Evolutionary conservation across 2,888 invertebrate genomes (phyloP).

Genomic region (Ashinkailepas kermadecensis): DNA sequence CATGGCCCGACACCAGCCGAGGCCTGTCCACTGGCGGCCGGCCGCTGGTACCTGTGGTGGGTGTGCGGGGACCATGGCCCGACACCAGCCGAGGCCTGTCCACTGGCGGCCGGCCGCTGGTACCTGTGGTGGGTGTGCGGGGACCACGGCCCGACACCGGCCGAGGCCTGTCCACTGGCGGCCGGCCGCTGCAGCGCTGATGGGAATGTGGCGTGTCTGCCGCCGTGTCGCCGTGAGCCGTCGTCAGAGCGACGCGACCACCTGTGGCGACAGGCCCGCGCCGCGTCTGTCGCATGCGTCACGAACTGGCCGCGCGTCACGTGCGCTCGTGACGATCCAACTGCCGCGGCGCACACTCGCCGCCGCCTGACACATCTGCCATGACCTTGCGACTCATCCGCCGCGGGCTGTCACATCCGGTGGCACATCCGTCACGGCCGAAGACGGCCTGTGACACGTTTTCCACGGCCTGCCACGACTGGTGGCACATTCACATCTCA

Average conservation of each 20-base stretch:
- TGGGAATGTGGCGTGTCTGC: not conserved
- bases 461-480: too few relatives aligned
- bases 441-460: not conserved
- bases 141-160: too few relatives aligned
- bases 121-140: too few relatives aligned
- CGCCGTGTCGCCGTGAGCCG: not conserved
- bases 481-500: too few relatives aligned
- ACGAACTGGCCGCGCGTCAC: not conserved
- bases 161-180: too few relatives aligned
- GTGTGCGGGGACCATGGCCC: too few relatives aligned
- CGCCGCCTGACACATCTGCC: not conserved
- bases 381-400: not conserved
- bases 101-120: too few relatives aligned
- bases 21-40: too few relatives aligned
- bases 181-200: not conserved
- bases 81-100: too few relatives aligned
- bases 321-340: too few relatives aligned
- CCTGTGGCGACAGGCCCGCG: not conserved
- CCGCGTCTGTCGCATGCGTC: not conserved
- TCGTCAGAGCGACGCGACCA: not conserved
- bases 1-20: too few relatives aligned
- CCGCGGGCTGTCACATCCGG: not conserved
- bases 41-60: too few relatives aligned
- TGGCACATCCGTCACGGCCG: not conserved
- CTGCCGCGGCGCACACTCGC: not conserved